A percentile compares a stretch with the other conserved stretches of the same genome.
Conservation (phyloP, 2,797 vertebrate genomes). For the Mionectes olivaceus region DNA sequence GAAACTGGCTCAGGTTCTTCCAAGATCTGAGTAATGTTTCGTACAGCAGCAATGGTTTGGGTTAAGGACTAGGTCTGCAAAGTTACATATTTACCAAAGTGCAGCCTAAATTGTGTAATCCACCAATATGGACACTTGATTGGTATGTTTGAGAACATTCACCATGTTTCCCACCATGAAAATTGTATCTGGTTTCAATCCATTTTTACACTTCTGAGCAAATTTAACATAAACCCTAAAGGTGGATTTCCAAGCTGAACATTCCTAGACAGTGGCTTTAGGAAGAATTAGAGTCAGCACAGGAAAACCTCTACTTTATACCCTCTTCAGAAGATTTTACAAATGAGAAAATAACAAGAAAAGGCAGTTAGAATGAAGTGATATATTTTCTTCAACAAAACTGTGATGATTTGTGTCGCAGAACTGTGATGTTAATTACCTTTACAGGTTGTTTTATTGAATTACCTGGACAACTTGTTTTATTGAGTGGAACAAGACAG, state of each 20-base stretch:
- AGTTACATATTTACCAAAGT: not conserved
- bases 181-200: not conserved
- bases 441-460: not conserved
- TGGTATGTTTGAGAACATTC: not conserved
- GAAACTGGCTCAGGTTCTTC: not conserved
- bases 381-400: not conserved
- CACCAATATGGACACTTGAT: not conserved
- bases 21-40: not conserved
- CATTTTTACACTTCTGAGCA: not conserved
- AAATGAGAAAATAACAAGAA: not conserved
- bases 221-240: not conserved
- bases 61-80: not conserved
- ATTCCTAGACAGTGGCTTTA: not conserved
- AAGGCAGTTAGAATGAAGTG: not conserved
- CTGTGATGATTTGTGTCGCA: not conserved
- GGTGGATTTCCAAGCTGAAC: not conserved
- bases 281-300: not conserved
- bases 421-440: not conserved
- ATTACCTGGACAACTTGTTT: not conserved
- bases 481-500: not conserved
- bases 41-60: not conserved
- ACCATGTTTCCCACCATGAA: not conserved
- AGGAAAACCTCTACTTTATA: not conserved
- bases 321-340: not conserved
- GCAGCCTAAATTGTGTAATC: not conserved